Base-by-base conservation (phyloP, 2,888 invertebrate genomes). In the Pseudoips prasinana region DNA sequence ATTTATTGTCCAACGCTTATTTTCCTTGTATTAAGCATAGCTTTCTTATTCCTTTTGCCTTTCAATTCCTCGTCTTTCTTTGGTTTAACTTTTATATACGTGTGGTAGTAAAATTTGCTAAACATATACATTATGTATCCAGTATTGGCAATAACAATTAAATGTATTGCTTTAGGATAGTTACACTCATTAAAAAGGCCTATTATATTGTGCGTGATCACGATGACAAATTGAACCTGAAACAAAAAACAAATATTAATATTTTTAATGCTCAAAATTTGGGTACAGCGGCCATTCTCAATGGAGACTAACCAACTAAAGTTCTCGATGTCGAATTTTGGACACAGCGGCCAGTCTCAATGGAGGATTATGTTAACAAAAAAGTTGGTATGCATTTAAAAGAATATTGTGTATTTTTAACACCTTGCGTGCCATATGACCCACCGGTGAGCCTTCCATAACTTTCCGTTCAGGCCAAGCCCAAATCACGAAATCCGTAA, bases 71-170 rank as follows among this genome's bases (percentile, higher is more conserved):
- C 14, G 14, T 14, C 5, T 5, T 14, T 14, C 14, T 14, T 14
- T 14, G 14, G 14, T 3, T 5, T 14, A 2, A 14, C 14, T 11
- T 46, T 83, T 2, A 82, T 72, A 60, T 94, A 94, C 38, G 81
- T 91, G 31, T 86, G 81, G 6, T 92, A 77, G 61, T 94, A 94
- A 64, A 94, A 94, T 27, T 91, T 88, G 25, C 92, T 90, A 64
- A 94, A 94, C 76, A 94, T 90, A 56, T 93, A 94, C 1, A 93
- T 84, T 64, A 94, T 91, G 74, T 0, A 78, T 63, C 4, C 92
- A 86, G 60, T 94, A 14, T 49, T 94, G 10, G 89, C 60, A 2
- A 89, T 73, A 14, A 93, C 81, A 31, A 94, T 78, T n/a, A 89
- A 70, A 1, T 91, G 90, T 18, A 94, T 74, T 0, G 77, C 50